Conservation (phyloP, 2,113 vertebrate genomes). For the Colius striatus region DNA sequence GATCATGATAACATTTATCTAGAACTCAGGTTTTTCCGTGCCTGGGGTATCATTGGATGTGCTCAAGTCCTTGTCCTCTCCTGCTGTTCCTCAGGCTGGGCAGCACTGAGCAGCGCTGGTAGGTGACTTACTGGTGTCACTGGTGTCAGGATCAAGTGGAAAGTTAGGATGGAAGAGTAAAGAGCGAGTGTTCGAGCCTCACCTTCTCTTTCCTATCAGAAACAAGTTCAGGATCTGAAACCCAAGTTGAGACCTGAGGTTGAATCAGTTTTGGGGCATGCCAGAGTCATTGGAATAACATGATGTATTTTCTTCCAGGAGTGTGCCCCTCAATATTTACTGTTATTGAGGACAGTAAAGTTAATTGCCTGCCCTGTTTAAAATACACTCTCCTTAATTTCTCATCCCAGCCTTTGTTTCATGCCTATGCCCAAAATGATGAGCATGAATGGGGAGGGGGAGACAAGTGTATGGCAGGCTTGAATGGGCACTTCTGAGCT, state of each 20-base stretch:
- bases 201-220: conserved; percentile 42
- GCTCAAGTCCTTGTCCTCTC: conserved; percentile 72
- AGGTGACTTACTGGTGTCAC: conserved; percentile 65
- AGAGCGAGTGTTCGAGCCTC: conserved; percentile 47
- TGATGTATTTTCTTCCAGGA: conserved; percentile 56
- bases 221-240: conserved; percentile 54
- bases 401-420: conserved; percentile 36
- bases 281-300: conserved; percentile 54
- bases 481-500: conserved; percentile 58
- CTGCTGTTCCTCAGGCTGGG: conserved; percentile 72
- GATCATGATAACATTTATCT: conserved; percentile 65
- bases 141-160: conserved; percentile 74
- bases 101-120: conserved; percentile 68
- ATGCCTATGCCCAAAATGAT: conserved; percentile 32
- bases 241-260: conserved; percentile 32
- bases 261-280: conserved; percentile 41
- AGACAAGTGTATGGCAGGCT: conserved; percentile 28
- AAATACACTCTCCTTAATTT: conserved; percentile 32
- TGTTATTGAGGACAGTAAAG: conserved; percentile 48
- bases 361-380: conserved; percentile 46
- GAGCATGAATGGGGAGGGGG: background rate
- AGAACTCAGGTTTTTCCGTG: conserved; percentile 71
- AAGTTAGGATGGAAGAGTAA: conserved; percentile 54
- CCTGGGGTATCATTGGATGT: conserved; percentile 70
- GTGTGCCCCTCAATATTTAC: conserved; percentile 58